Conservation (phyloP, 2,797 vertebrate species). For the Coregonus sp. region DNA sequence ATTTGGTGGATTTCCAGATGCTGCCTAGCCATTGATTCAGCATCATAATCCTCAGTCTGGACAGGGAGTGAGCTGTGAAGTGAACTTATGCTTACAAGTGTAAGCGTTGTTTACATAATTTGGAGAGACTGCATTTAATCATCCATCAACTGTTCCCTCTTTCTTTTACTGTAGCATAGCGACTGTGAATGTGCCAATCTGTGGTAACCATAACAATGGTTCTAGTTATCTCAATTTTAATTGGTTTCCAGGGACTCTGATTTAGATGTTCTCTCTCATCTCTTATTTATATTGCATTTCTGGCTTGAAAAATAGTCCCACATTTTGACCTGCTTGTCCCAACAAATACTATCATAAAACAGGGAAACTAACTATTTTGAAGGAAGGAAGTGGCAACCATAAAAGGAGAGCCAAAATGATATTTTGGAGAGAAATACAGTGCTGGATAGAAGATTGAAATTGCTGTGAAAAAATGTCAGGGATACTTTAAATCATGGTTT, state of each 20-base stretch:
- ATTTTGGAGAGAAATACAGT: not conserved
- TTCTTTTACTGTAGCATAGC: not conserved
- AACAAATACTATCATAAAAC: not conserved
- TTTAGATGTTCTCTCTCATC: not conserved
- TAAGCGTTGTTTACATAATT: not conserved
- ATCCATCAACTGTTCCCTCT: not conserved
- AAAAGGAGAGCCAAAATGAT: not conserved
- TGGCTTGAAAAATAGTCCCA: not conserved
- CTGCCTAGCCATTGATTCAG: conserved; percentile 26
- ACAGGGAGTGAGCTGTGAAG: not conserved
- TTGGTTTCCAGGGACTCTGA: not conserved
- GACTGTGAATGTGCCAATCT: not conserved
- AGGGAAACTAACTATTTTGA: not conserved
- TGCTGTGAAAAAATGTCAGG: not conserved
- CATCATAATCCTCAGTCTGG: conserved; percentile 24
- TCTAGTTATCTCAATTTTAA: not conserved
- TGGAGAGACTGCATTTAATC: not conserved
- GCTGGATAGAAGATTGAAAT: not conserved
- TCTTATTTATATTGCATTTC: not conserved
- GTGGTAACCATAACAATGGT: not conserved
- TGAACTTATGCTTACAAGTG: not conserved
- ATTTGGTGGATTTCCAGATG: conserved; percentile 7
- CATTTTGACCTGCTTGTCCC: conserved; percentile 1
- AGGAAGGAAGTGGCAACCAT: not conserved
- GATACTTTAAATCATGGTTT: not conserved